phyloP scores from a whole-genome alignment of 2,113 vertebrate species.

The Oncorhynchus mykiss region DNA sequence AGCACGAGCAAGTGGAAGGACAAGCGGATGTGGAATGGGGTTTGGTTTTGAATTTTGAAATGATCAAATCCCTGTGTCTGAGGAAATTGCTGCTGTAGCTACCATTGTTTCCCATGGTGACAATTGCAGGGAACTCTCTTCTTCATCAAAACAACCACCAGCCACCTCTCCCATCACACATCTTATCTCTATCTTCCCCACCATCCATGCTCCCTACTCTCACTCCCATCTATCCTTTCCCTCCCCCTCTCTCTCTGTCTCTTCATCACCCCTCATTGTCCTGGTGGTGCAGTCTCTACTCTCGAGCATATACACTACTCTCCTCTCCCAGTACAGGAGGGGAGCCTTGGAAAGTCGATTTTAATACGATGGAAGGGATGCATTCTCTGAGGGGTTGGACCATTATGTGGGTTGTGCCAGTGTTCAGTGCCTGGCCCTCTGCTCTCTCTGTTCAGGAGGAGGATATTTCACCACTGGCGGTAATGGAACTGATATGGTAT shows the following conservation, averaged over 20 bases:
- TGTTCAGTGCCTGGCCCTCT: background rate
- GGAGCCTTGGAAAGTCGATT: conserved; percentile 54
- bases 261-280: conserved; percentile 22
- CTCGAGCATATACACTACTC: too few species aligned
- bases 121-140: conserved; percentile 32
- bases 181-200: conserved; percentile 35
- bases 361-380: conserved; percentile 61
- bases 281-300: conserved; percentile 15
- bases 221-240: conserved; percentile 13
- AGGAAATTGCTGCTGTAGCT: conserved; percentile 44
- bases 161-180: conserved; percentile 17
- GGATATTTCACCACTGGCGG: conserved; percentile 53
- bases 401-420: conserved; percentile 54
- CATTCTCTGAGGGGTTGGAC: conserved; percentile 53
- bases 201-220: conserved; percentile 40
- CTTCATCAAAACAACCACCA: conserved; percentile 1
- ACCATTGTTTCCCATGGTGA: conserved; percentile 52
- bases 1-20: conserved; percentile 24
- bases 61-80: conserved; percentile 63
- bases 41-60: conserved; percentile 62
- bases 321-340: conserved; percentile 14
- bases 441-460: conserved; percentile 49
- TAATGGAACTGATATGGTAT: conserved; percentile 40
- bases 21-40: conserved; percentile 29
- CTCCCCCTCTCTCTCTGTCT: conserved; percentile 13